phyloP scores from a whole-genome alignment of 64 coral and sea anemone genomes.

The Porites lutea region DNA sequence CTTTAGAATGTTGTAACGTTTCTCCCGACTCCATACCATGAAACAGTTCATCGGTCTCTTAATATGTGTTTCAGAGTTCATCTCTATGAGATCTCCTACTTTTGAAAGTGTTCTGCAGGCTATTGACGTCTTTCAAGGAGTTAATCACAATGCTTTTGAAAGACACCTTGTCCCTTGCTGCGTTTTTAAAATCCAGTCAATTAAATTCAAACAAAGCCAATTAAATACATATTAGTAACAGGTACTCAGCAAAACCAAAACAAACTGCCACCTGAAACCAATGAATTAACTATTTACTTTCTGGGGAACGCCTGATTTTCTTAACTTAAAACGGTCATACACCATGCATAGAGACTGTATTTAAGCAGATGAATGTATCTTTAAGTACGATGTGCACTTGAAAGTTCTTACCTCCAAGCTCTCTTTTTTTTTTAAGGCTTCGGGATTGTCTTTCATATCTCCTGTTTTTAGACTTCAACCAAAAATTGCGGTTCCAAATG shows the following conservation, averaged over 20 bases:
- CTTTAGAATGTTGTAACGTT: conserved; percentile 82
- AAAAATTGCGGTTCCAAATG: not conserved
- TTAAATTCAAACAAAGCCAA: conserved; percentile 37
- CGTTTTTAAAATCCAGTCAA: not conserved
- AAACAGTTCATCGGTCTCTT: conserved; percentile 96
- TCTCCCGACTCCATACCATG: conserved; percentile 97
- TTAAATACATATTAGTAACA: conserved; percentile 35
- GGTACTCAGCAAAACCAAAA: conserved; percentile 6
- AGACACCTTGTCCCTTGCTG: not conserved
- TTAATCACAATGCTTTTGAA: conserved; percentile 6
- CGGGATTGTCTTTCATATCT: too few relatives aligned
- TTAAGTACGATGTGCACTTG: too few relatives aligned
- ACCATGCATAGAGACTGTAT: too few relatives aligned
- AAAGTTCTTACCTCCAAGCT: too few relatives aligned
- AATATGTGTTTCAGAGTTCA: conserved; percentile 50
- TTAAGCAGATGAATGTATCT: too few relatives aligned
- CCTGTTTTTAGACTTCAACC: not conserved
- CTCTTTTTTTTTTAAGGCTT: too few relatives aligned
- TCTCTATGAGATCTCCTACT: not conserved
- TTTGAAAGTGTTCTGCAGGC: not conserved
- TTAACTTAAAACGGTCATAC: too few relatives aligned
- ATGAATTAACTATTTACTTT: conserved; percentile 15
- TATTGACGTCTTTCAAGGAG: not conserved
- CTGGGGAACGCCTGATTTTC: not conserved
- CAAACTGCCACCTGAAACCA: conserved; percentile 32